A percentile compares a stretch with the other conserved stretches of the same genome.
Conservation (phyloP, 1,140 invertebrate genomes). For the Macrocentrus cingulum region DNA sequence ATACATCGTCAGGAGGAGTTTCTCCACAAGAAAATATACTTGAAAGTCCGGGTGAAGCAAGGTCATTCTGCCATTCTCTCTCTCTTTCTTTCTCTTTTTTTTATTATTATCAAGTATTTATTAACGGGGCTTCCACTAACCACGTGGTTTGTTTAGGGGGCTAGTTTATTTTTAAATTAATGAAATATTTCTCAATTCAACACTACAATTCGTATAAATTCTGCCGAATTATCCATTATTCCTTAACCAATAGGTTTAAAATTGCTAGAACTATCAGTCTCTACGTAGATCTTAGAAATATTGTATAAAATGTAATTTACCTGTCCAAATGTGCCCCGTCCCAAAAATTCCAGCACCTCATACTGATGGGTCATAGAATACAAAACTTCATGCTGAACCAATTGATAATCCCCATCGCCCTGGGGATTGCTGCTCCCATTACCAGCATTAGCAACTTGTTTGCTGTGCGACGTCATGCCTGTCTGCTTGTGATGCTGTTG, state of each 20-base stretch:
- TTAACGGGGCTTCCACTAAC: too few species aligned
- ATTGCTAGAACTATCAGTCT: too few species aligned
- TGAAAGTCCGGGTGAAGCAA: not conserved
- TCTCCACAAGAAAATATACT: not conserved
- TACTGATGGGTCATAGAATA: conserved; percentile 92
- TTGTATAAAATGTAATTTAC: too few species aligned
- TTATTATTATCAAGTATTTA: not conserved
- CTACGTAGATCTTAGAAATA: too few species aligned
- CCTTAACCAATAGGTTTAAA: too few species aligned
- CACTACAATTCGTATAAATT: too few species aligned
- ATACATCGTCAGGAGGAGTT: not conserved
- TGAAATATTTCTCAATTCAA: too few species aligned
- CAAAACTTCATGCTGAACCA: conserved; percentile 97
- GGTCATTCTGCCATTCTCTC: not conserved
- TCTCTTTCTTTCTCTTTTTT: too few species aligned
- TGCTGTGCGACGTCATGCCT: conserved; percentile 78
- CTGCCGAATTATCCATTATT: too few species aligned
- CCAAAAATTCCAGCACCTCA: conserved; percentile 97
- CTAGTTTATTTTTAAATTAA: too few species aligned
- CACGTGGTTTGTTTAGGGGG: too few species aligned
- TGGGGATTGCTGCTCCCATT: conserved; percentile 68
- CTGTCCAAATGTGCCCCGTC: conserved; percentile 98
- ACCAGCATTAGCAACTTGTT: conserved; percentile 58
- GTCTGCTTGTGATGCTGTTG: conserved; percentile 37
- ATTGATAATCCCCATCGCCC: conserved; percentile 95